Evolutionary conservation across 2,113 vertebrate species (phyloP).

Genomic region (Romanogobio albipinnatus): DNA sequence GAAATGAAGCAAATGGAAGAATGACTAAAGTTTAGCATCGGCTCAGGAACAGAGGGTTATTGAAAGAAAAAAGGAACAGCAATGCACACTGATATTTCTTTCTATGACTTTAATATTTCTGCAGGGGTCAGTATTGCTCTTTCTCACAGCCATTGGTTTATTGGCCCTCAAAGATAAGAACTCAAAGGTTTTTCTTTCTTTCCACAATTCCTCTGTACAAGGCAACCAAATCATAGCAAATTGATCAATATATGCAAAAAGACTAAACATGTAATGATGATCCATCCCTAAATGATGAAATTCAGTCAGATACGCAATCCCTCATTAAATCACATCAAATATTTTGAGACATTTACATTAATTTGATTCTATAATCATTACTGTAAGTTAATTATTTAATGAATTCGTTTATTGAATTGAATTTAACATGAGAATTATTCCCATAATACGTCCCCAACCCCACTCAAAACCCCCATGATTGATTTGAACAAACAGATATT

Average conservation of each 20-base stretch:
- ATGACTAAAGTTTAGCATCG: neutral
- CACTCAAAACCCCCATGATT: neutral
- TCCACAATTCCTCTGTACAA: neutral
- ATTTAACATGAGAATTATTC: neutral
- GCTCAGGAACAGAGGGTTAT: neutral
- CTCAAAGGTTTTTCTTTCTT: neutral
- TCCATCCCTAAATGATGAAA: neutral
- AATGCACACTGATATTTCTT: neutral
- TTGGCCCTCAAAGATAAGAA: neutral
- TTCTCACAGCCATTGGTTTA: neutral
- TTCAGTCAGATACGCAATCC: neutral
- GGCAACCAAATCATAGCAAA: neutral
- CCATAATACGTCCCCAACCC: neutral
- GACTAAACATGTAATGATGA: neutral
- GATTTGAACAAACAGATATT: neutral
- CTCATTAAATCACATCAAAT: neutral
- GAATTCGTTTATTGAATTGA: neutral
- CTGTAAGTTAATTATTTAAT: neutral
- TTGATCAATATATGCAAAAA: neutral
- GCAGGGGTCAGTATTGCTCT: constrained; percentile 28
- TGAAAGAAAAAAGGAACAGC: neutral
- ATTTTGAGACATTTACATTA: neutral
- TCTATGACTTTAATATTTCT: neutral
- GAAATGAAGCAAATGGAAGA: neutral
- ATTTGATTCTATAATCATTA: neutral